Percentiles rank a stretch among this genome's conserved stretches.
These are phyloP conservation scores for Cinara cedri DNA, from an alignment of 2,888 invertebrate species.

Conservation along the genomic window DNA sequence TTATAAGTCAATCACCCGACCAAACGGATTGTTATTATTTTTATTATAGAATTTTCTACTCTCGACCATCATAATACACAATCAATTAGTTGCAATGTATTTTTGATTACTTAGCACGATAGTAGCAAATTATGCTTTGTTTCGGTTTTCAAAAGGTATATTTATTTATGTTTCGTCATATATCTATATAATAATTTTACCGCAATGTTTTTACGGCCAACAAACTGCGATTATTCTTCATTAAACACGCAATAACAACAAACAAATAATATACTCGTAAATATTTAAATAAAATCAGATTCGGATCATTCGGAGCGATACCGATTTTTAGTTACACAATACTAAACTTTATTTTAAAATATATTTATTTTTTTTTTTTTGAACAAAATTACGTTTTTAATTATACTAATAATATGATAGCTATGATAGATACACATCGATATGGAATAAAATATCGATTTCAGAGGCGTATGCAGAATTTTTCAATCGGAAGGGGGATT, in stretches of 20 bases:
- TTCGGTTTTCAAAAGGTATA: slow-evolving; percentile 13
- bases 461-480: no score
- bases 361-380: no score
- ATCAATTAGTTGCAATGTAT: slow-evolving; percentile 3
- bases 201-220: neutral
- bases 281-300: slow-evolving; percentile 8
- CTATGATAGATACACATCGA: no score
- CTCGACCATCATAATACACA: neutral
- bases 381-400: no score
- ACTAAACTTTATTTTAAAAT: neutral
- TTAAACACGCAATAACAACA: slow-evolving; percentile 3
- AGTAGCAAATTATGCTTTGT: neutral
- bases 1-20: no score
- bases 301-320: neutral
- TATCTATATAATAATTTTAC: neutral
- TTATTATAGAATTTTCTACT: neutral
- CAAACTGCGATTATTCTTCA: slow-evolving; percentile 5
- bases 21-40: no score
- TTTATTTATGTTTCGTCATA: slow-evolving; percentile 14
- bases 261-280: slow-evolving; percentile 2
- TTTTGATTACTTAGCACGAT: slow-evolving; percentile 35
- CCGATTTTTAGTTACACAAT: neutral
- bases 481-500: no score
- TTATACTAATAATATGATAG: no score
- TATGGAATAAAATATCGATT: no score